Conservation (phyloP, 1,140 invertebrate species). For the Galleria mellonella region DNA sequence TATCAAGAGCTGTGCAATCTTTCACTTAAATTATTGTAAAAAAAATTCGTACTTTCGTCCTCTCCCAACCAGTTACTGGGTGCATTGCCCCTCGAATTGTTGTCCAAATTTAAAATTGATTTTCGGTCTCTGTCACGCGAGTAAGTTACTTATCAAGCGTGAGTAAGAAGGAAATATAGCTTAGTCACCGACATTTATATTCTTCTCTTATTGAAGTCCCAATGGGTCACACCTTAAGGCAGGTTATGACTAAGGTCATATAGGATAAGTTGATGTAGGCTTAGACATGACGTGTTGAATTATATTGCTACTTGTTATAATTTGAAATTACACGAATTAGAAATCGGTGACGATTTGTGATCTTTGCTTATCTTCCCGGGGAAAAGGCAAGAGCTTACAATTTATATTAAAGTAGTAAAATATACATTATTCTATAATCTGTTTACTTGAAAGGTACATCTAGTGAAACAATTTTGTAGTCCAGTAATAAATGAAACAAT, state of each 20-base stretch:
- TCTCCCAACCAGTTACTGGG: constrained; percentile 59
- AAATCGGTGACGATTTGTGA: no score
- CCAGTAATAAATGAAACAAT: no score
- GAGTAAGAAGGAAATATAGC: constrained; percentile 33
- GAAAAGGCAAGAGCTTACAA: no score
- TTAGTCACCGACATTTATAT: constrained; percentile 44
- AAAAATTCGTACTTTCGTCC: constrained; percentile 68
- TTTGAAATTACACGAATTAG: no score
- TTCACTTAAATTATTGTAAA: constrained; percentile 54
- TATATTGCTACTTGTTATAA: no score
- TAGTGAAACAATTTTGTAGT: no score
- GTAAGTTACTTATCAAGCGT: constrained; percentile 16
- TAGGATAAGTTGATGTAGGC: constrained; percentile 36
- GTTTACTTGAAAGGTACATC: no score
- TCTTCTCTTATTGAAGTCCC: constrained; percentile 44
- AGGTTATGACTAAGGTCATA: constrained; percentile 60
- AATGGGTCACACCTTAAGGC: constrained; percentile 60
- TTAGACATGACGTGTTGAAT: constrained; percentile 15
- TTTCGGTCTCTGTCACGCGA: constrained; percentile 38
- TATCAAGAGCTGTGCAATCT: constrained; percentile 17
- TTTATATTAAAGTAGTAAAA: no score
- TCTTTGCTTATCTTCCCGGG: no score
- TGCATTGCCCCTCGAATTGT: constrained; percentile 55
- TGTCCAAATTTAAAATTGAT: constrained; percentile 60
- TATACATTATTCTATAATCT: no score